phyloP scores from a whole-genome alignment of 2,888 invertebrate genomes.

The Salticus scenicus region DNA sequence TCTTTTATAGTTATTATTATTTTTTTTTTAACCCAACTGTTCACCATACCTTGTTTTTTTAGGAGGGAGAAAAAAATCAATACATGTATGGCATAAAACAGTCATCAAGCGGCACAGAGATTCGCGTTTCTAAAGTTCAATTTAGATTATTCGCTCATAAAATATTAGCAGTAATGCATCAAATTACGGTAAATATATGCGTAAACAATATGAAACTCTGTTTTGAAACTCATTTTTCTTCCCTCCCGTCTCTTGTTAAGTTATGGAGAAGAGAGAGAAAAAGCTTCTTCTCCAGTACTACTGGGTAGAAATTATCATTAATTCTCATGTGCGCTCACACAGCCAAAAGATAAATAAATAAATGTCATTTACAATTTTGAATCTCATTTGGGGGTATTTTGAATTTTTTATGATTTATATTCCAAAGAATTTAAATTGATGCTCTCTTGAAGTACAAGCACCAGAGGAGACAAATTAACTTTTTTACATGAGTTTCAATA shows the following conservation, averaged over 20 bases:
- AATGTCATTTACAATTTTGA: slow-evolving; percentile 7
- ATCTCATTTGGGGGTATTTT: not conserved
- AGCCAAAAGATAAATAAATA: not conserved
- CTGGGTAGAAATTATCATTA: not conserved
- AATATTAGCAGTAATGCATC: slow-evolving; percentile 7
- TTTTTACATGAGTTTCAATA: not conserved
- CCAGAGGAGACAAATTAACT: not conserved
- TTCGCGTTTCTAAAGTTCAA: not conserved
- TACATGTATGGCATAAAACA: not conserved
- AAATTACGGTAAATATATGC: slow-evolving; percentile 13
- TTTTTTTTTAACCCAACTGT: not conserved
- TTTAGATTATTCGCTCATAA: not conserved
- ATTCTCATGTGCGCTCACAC: not conserved
- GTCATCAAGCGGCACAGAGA: not conserved
- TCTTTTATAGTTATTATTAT: no score
- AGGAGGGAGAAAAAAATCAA: not conserved
- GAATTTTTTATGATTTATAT: slow-evolving; percentile 9
- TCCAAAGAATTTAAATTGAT: not conserved
- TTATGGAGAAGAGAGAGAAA: not conserved
- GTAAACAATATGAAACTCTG: not conserved
- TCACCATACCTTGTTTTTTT: not conserved
- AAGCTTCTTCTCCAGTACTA: no score
- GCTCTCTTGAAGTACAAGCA: not conserved
- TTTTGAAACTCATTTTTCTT: not conserved
- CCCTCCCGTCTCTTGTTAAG: not conserved